Percentiles rank a stretch among this genome's conserved stretches.
Evolutionary conservation across 2,113 vertebrate species (phyloP).

Genomic region (Thryonomys swinderianus): DNA sequence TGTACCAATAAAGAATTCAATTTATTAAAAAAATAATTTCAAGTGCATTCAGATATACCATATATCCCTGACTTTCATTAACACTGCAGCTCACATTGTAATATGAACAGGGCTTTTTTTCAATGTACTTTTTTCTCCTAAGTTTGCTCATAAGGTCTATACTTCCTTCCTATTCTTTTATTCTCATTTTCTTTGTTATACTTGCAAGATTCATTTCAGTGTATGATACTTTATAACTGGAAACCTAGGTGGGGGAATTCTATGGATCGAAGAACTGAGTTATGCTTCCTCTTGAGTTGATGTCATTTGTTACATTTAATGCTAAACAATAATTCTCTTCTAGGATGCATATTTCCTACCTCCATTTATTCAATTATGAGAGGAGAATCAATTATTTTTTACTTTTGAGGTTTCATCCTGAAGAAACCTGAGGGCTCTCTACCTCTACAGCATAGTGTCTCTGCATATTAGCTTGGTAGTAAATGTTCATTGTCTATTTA

Average conservation of each 20-base stretch:
- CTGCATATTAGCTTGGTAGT: neutral
- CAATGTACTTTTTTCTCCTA: neutral
- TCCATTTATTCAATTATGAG: neutral
- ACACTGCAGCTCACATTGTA: neutral
- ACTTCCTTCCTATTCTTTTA: neutral
- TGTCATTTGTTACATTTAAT: neutral
- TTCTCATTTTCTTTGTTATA: neutral
- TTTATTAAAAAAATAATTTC: no score
- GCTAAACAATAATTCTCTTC: neutral
- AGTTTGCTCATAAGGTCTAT: neutral
- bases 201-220: neutral
- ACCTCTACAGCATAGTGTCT: neutral
- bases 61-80: neutral
- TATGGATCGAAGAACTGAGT: fast-evolving
- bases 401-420: neutral
- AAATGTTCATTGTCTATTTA: neutral
- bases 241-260: neutral
- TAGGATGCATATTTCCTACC: neutral
- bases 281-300: neutral
- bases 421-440: neutral
- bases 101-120: neutral
- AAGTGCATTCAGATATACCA: neutral
- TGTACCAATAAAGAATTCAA: neutral
- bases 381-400: neutral
- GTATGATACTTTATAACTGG: neutral